These are phyloP conservation scores for Anoplopoma fimbria DNA, from an alignment of 2,113 vertebrate genomes.

Conservation along the genomic window DNA sequence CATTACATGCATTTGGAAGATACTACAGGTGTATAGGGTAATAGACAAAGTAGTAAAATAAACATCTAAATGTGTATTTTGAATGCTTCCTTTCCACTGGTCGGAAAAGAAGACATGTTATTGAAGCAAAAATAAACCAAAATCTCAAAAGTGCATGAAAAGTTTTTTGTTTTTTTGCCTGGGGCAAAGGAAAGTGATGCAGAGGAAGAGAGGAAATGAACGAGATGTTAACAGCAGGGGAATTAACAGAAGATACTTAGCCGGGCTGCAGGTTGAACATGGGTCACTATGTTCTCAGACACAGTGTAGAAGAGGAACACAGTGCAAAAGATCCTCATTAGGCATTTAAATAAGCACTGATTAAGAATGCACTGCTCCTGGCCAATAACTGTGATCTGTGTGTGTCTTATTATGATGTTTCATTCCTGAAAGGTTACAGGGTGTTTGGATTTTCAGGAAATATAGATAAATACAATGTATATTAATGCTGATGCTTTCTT, in stretches of 20 bases:
- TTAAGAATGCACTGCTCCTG: accelerated
- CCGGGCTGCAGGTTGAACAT: conserved; percentile 17
- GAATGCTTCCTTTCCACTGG: no score
- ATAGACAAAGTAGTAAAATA: not conserved
- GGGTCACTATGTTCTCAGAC: conserved; percentile 53
- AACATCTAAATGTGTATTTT: not conserved
- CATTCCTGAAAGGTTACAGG: not conserved
- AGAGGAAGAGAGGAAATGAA: conserved; percentile 1
- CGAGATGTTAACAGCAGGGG: not conserved
- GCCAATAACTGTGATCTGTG: not conserved
- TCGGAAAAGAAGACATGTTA: no score
- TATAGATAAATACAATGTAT: not conserved
- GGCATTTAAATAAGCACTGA: not conserved
- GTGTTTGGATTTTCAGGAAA: not conserved
- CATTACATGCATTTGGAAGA: no score
- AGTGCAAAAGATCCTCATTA: conserved; percentile 11
- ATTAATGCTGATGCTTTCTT: no score
- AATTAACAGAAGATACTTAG: conserved; percentile 9
- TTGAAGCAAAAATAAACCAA: not conserved
- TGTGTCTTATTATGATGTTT: not conserved
- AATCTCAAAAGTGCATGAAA: not conserved
- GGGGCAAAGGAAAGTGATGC: not conserved
- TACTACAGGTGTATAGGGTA: not conserved
- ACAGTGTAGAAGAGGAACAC: conserved; percentile 8
- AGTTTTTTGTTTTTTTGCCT: no score